A percentile compares a stretch with the other conserved stretches of the same genome.
These are phyloP conservation scores for Apostichopus japonicus DNA, from an alignment of 35 echinoderm and acorn worm species.

Conservation along the genomic window DNA sequence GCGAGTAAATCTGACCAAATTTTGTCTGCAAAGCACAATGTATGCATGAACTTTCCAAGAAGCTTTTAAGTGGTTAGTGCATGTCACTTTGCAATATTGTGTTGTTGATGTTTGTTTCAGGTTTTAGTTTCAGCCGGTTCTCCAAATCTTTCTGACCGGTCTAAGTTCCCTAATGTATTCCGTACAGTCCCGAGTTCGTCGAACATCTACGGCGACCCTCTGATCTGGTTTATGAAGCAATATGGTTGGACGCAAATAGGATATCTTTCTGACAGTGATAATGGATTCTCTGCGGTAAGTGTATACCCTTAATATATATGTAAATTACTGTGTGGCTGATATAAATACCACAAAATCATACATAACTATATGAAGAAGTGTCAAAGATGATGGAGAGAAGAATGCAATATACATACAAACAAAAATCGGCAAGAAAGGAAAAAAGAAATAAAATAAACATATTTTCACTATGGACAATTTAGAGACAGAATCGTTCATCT, in stretches of 20 bases:
- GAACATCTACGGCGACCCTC: background rate
- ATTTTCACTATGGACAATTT: too few species aligned
- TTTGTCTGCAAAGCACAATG: too few species aligned
- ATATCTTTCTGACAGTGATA: background rate
- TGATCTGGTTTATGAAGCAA: conserved; percentile 10
- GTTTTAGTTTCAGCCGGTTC: background rate
- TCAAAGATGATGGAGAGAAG: background rate
- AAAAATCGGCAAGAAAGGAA: too few species aligned
- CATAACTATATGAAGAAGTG: background rate
- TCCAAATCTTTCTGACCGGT: background rate
- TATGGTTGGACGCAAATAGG: background rate
- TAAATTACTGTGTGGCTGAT: background rate
- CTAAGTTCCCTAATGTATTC: background rate
- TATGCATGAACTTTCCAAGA: too few species aligned
- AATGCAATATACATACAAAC: background rate
- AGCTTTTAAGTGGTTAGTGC: too few species aligned
- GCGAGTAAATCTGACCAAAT: too few species aligned
- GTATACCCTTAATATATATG: background rate
- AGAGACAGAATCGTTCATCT: too few species aligned
- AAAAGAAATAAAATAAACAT: too few species aligned
- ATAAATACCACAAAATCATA: background rate
- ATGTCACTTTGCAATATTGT: too few species aligned
- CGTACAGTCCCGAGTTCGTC: conserved; percentile 2
- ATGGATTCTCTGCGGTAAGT: background rate
- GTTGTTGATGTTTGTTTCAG: too few species aligned